phyloP scores from a whole-genome alignment of 2,888 invertebrate species.

The Steinernema carpocapsae region DNA sequence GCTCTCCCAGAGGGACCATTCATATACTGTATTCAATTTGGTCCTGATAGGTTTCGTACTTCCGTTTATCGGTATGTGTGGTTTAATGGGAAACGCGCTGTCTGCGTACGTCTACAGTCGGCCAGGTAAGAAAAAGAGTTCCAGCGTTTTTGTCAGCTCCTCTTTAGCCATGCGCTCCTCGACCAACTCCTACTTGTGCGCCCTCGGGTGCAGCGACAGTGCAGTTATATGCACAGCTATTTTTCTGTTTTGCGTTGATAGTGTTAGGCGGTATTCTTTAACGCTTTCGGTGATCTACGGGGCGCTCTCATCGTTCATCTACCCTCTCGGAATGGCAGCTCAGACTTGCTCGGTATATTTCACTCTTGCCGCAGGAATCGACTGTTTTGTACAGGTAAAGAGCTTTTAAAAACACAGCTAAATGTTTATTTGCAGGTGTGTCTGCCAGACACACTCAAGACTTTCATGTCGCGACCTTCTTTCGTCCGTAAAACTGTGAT shows the following conservation, averaged over 20 bases:
- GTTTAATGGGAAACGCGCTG: conserved; percentile 64
- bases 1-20: conserved; percentile 37
- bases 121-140: conserved; percentile 46
- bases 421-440: conserved; percentile 58
- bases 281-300: conserved; percentile 53
- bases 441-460: conserved; percentile 51
- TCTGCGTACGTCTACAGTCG: conserved; percentile 67
- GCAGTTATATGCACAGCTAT: conserved; percentile 63
- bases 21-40: conserved; percentile 59
- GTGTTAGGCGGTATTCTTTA: conserved; percentile 58
- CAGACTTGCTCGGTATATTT: conserved; percentile 69
- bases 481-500: conserved; percentile 46
- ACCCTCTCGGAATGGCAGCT: conserved; percentile 61
- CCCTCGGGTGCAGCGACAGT: conserved; percentile 64
- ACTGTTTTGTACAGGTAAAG: conserved; percentile 66
- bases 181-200: conserved; percentile 65
- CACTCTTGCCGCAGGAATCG: conserved; percentile 67
- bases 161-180: conserved; percentile 59
- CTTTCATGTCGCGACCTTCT: conserved; percentile 47
- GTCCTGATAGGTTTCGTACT: conserved; percentile 64
- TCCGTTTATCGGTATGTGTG: conserved; percentile 64
- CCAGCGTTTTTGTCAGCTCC: too few relatives aligned
- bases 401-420: too few relatives aligned
- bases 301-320: conserved; percentile 48
- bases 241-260: conserved; percentile 58